A percentile compares a stretch with the other conserved stretches of the same genome.
Conservation (phyloP, 2,797 vertebrate species). For the Molossus molossus region DNA sequence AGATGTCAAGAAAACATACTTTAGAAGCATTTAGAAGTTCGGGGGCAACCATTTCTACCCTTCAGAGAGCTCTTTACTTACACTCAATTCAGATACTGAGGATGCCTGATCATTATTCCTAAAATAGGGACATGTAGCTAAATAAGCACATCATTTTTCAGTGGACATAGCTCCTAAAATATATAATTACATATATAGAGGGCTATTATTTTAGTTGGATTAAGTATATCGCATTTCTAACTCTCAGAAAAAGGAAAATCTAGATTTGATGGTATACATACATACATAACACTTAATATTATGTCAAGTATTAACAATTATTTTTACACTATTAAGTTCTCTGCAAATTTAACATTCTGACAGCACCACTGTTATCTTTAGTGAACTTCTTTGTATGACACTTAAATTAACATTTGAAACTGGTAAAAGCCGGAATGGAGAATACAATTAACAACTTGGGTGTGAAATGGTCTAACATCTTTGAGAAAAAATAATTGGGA, state of each 20-base stretch:
- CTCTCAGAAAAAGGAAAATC: not conserved
- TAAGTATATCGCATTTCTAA: not conserved
- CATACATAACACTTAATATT: not conserved
- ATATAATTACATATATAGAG: not conserved
- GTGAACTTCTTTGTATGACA: not conserved
- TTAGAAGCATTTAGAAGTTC: not conserved
- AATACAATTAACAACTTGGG: not conserved
- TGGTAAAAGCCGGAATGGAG: not conserved
- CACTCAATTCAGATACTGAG: not conserved
- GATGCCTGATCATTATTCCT: not conserved
- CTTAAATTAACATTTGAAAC: not conserved
- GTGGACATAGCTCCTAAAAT: not conserved
- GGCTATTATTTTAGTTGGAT: not conserved
- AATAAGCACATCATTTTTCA: not conserved
- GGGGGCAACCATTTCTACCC: not conserved
- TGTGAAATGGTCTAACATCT: not conserved
- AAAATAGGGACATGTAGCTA: not conserved
- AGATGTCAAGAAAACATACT: not conserved
- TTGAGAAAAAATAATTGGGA: not conserved
- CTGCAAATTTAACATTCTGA: not conserved
- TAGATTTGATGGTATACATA: not conserved
- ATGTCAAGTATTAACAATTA: not conserved
- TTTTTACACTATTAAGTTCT: not conserved
- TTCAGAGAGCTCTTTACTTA: not conserved
- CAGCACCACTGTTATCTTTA: not conserved